phyloP scores from a whole-genome alignment of 92 coral and sea anemone species.

The Heteractis magnifica region DNA sequence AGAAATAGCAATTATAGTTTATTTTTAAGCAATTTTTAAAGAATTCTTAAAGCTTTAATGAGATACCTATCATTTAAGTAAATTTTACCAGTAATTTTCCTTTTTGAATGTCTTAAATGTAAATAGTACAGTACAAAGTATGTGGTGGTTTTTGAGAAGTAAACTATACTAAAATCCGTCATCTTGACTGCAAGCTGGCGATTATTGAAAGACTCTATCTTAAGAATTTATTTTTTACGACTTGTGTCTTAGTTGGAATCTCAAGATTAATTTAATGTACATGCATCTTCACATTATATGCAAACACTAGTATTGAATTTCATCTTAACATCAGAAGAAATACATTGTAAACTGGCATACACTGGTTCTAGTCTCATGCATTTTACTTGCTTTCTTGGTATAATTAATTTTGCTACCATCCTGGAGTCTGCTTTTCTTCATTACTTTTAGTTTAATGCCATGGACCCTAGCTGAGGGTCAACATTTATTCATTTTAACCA shows the following conservation, averaged over 20 bases:
- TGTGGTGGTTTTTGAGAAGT: conserved; percentile 29
- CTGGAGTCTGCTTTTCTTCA: not conserved
- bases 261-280: conserved; percentile 38
- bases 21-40: conserved; percentile 36
- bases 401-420: not conserved
- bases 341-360: conserved; percentile 7
- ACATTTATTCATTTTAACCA: too few relatives aligned
- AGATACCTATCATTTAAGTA: conserved; percentile 7
- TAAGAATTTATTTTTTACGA: conserved; percentile 24
- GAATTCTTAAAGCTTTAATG: conserved; percentile 5
- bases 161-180: not conserved
- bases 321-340: conserved; percentile 4
- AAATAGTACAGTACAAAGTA: conserved; percentile 11
- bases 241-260: conserved; percentile 23
- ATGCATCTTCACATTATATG: conserved; percentile 27
- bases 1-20: conserved; percentile 19
- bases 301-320: conserved; percentile 17
- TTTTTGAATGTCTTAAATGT: conserved; percentile 24
- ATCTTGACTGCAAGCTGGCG: not conserved
- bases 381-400: not conserved
- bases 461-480: too few relatives aligned
- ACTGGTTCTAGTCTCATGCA: conserved; percentile 2
- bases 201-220: conserved; percentile 11
- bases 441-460: not conserved
- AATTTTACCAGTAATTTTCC: conserved; percentile 3